phyloP scores from a whole-genome alignment of 2,113 vertebrate species.

The Grantiella picta region DNA sequence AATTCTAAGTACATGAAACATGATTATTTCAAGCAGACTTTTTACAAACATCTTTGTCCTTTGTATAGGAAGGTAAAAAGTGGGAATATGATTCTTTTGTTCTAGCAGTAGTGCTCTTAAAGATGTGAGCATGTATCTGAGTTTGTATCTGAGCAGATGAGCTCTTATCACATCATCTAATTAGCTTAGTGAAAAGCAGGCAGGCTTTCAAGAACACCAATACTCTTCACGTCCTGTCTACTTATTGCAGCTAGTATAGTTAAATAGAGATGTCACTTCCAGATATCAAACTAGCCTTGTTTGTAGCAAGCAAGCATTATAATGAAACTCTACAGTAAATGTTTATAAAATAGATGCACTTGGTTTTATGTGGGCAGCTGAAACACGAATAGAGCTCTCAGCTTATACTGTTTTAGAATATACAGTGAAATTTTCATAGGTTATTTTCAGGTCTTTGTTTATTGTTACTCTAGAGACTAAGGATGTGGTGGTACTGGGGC shows the following conservation, averaged over 20 bases:
- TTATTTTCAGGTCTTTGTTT: neutral
- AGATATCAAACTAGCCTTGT: neutral
- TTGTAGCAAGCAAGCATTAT: neutral
- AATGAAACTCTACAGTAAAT: neutral
- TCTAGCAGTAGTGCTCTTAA: neutral
- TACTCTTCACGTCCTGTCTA: neutral
- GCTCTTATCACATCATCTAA: neutral
- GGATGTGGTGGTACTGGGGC: neutral
- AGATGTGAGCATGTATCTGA: neutral
- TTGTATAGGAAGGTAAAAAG: neutral
- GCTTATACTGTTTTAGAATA: neutral
- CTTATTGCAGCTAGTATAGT: neutral
- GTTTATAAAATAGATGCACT: neutral
- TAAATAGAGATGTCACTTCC: neutral
- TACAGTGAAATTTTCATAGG: neutral
- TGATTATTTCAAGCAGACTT: neutral
- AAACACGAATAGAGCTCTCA: neutral
- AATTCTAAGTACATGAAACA: neutral
- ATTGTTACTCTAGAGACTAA: neutral
- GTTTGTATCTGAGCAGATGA: neutral
- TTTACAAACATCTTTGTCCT: neutral
- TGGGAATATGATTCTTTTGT: neutral
- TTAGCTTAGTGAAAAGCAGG: neutral
- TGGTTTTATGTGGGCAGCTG: neutral
- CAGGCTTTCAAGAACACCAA: neutral